Base-by-base conservation (phyloP, 2,797 vertebrate genomes). In the Coreius guichenoti region DNA sequence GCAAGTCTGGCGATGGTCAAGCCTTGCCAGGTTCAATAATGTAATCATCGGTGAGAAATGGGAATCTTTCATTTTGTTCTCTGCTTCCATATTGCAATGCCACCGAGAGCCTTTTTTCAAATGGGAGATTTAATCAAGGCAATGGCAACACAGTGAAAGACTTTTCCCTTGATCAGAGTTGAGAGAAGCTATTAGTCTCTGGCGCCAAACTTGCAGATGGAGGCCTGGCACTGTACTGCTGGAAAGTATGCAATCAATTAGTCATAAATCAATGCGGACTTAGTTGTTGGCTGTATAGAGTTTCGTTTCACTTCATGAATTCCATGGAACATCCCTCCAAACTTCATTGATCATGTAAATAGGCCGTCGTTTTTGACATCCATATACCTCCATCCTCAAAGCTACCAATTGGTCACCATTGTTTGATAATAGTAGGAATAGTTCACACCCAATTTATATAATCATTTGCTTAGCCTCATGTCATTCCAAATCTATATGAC, bases 101-200 rank as follows among this genome's bases (percentile, higher is more conserved):
- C 90, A 89, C 87, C 1, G 82, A 90, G 89, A 88, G 89, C 86
- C 83, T 45, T 92, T 91, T 83, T 92, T 83, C 83, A 90, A 88
- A 92, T 75, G 85, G 81, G 87, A 88, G 91, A 92, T 94, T 93
- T 93, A 93, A 95, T 95, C 93, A 94, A 94, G 92, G 89, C 88
- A 84, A 92, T 92, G 87, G 92, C 89, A 65, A 89, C 82, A 74
- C 77, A 75, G 91, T 91, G 89, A 84, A 86, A 91, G 90, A 89
- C 90, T 89, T 87, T 61, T 88, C 90, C 77, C 86, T 91, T 93
- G 92, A 94, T 94, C 92, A 92, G 88, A 91, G 86, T 80, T 89
- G 92, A 94, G 91, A 92, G 91, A 88, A 89, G 90, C 81, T 73
- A 86, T 83, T 82, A 78, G 85, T 86, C 81, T 84, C 54, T 79